Conservation (phyloP, 2,888 invertebrate species). For the Drosophila meridionalis region DNA sequence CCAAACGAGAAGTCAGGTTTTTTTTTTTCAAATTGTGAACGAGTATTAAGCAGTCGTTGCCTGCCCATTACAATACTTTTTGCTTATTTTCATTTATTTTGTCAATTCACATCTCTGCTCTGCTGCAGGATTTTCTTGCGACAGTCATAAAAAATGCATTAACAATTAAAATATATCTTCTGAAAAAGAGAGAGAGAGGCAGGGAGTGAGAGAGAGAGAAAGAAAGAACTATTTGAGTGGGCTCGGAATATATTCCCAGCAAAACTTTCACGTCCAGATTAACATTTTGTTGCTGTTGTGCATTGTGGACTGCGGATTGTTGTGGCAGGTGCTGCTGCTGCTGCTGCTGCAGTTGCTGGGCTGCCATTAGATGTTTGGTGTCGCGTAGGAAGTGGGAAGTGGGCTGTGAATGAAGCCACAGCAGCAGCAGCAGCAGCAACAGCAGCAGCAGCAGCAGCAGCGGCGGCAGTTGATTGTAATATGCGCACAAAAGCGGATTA, state of each 20-base stretch:
- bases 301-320: not conserved
- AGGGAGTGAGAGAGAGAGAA: not conserved
- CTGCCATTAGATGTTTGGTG: slow-evolving; percentile 9
- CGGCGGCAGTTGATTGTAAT: slow-evolving; percentile 72
- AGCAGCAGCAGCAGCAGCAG: not conserved
- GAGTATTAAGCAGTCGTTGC: not conserved
- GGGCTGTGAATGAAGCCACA: slow-evolving; percentile 5
- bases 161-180: slow-evolving; percentile 4
- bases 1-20: not conserved
- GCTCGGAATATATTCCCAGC: not conserved
- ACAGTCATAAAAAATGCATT: slow-evolving; percentile 4
- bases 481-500: slow-evolving; percentile 81
- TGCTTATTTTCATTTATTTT: not conserved
- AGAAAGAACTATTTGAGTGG: slow-evolving; percentile 4
- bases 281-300: slow-evolving; percentile 1
- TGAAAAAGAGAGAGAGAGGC: not conserved
- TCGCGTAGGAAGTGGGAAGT: not conserved
- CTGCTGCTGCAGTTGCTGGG: not conserved
- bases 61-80: not conserved
- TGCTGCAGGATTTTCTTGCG: slow-evolving; percentile 1
- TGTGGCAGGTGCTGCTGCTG: slow-evolving; percentile 4
- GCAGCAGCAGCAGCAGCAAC: not conserved
- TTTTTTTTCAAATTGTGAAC: not conserved
- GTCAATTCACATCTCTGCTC: not conserved
- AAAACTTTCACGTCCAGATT: slow-evolving; percentile 5